Conservation (phyloP, 2,113 vertebrate species). For the Rhinoptilus africanus region DNA sequence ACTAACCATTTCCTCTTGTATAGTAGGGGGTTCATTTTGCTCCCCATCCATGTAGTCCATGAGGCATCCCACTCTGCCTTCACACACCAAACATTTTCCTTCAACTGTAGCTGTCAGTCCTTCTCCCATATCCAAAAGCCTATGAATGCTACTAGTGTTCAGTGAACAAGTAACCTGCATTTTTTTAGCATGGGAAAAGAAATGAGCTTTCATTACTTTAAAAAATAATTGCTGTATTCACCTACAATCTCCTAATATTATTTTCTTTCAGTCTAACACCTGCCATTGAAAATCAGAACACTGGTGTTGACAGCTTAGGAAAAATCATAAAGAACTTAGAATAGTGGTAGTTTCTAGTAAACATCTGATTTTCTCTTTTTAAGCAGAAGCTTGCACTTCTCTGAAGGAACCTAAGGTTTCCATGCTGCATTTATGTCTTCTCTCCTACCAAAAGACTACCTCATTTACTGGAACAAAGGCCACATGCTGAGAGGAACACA, state of each 20-base stretch:
- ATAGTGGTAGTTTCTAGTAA: background rate
- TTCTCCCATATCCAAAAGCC: background rate
- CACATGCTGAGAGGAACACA: conserved; percentile 1
- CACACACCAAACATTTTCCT: background rate
- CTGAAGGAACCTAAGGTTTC: background rate
- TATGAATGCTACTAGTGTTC: background rate
- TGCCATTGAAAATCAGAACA: background rate
- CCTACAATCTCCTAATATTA: background rate
- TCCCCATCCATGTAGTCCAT: background rate
- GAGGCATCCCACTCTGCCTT: background rate
- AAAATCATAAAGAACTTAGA: background rate
- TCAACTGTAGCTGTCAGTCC: background rate
- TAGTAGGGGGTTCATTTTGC: background rate
- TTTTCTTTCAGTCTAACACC: background rate
- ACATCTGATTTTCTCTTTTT: background rate
- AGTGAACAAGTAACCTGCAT: background rate
- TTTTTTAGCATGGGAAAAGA: background rate
- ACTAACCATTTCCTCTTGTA: background rate
- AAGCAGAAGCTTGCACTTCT: background rate
- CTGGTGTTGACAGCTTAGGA: background rate
- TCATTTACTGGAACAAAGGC: conserved; percentile 32
- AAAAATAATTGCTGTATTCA: background rate
- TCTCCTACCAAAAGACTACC: conserved; percentile 6
- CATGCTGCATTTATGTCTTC: background rate
- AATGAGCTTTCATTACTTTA: background rate